phyloP scores from a whole-genome alignment of 2,888 invertebrate species.

The Scaeva pyrastri region DNA sequence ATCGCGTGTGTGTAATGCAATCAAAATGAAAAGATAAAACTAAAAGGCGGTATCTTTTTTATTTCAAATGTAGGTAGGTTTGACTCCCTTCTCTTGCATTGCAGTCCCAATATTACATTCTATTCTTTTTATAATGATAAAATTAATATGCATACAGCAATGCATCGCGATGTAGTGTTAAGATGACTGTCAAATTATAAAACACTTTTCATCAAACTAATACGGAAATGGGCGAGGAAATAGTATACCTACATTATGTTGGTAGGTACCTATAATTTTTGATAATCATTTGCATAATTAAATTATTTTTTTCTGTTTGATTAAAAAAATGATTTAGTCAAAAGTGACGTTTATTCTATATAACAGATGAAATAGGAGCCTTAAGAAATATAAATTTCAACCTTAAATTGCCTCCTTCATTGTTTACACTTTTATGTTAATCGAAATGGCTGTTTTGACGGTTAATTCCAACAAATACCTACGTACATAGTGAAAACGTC shows the following conservation, averaged over 20 bases:
- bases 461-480: too few species aligned
- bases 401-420: too few species aligned
- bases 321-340: too few species aligned
- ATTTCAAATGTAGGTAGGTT: not conserved
- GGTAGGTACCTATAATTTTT: not conserved
- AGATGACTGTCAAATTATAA: constrained; percentile 35
- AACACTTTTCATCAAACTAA: constrained; percentile 36
- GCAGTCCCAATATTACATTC: not conserved
- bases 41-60: constrained; percentile 48
- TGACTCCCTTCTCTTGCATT: too few species aligned
- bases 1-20: constrained; percentile 33
- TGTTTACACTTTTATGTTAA: too few species aligned
- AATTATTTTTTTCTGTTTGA: too few species aligned
- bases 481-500: too few species aligned
- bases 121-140: constrained; percentile 6
- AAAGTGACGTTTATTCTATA: too few species aligned
- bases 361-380: too few species aligned
- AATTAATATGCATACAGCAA: constrained; percentile 56
- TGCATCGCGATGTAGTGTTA: constrained; percentile 28
- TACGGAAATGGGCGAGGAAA: constrained; percentile 11
- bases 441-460: too few species aligned
- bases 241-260: not conserved
- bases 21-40: constrained; percentile 57
- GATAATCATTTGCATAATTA: not conserved
- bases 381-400: too few species aligned